A percentile compares a stretch with the other conserved stretches of the same genome.
These are phyloP conservation scores for Drosophila nigrodunni DNA, from an alignment of 1,140 invertebrate species.

Conservation along the genomic window DNA sequence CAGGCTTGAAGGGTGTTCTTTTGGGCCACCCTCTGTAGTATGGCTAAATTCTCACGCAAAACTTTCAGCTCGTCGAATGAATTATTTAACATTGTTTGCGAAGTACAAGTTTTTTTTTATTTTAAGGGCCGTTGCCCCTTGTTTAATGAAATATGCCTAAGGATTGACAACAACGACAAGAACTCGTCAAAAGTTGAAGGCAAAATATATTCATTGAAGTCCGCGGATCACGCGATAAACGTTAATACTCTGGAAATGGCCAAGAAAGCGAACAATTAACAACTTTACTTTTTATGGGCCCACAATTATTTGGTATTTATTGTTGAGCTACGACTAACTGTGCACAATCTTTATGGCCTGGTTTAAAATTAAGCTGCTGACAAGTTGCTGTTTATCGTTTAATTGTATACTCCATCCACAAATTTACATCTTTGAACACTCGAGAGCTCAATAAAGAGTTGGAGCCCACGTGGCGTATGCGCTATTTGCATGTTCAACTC, in stretches of 20 bases:
- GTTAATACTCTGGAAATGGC: slow-evolving; percentile 6
- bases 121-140: neutral
- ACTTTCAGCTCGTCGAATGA: slow-evolving; percentile 69
- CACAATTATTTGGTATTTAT: slow-evolving; percentile 81
- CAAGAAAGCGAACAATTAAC: slow-evolving; percentile 64
- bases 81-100: slow-evolving; percentile 80
- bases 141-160: slow-evolving; percentile 62
- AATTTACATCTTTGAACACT: neutral
- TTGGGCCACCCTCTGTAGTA: slow-evolving; percentile 55
- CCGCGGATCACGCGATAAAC: slow-evolving; percentile 57
- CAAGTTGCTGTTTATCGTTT: slow-evolving; percentile 37
- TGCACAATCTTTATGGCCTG: slow-evolving; percentile 57
- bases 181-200: slow-evolving; percentile 63
- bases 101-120: slow-evolving; percentile 37
- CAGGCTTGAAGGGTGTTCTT: neutral
- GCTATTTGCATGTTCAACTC: slow-evolving; percentile 61
- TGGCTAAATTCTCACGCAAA: slow-evolving; percentile 78
- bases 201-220: slow-evolving; percentile 44
- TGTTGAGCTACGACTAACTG: slow-evolving; percentile 59
- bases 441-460: neutral
- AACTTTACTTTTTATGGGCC: slow-evolving; percentile 79
- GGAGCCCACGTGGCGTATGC: slow-evolving; percentile 25
- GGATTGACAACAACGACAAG: slow-evolving; percentile 60
- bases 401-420: neutral
- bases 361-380: slow-evolving; percentile 62